Base-by-base conservation (phyloP, 2,113 vertebrate genomes). In the Hippocampus mohnikei region DNA sequence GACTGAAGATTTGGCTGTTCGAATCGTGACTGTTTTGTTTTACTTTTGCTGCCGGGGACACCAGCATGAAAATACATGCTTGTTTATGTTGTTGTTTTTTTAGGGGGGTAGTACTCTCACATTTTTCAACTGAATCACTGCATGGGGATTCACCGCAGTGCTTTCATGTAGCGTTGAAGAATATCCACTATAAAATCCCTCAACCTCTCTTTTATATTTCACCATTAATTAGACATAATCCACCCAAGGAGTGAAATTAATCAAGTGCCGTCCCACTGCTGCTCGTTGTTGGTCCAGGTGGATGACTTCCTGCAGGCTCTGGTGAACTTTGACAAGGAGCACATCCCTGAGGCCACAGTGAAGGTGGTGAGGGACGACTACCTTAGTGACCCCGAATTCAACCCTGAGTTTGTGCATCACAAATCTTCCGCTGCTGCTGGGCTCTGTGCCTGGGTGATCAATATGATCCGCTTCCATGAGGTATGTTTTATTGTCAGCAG, bases 301-400 rank as follows among this genome's bases (percentile, higher is more conserved):
- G 88, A 91, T 62, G 81, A 88, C 69, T 94, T 93, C 87, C 81
- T 92, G 67, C 87, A 94, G 87, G 89, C 88, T 16, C 74, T 89
- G 81, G 76, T 92, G 83, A 91, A 93, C 90, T 94, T 95, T 85
- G 88, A 93, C 85, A 91, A 93, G 79, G 81, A 94, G 83, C 88
- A 91, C 64, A 86, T 93, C 82, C 88, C 87, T 1, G 90, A 87
- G 37, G 75, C 85, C 62, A 91, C 88, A 2, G 84, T 93, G 81
- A 90, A 75, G 70, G 89, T 85, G 46, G 74, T 93, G 72, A 90
- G 90, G 84, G 90, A 92, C 29, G 87, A 93, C 55, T 89, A 93
- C 77, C 86, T 94, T 67, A 77, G 58, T 18, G 92, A 95, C 82
- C 88, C 84, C 0, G 91, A 94, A 65, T 94, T 94, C 82, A 94